phyloP scores from a whole-genome alignment of 2,113 vertebrate genomes.

The Larimichthys crocea region DNA sequence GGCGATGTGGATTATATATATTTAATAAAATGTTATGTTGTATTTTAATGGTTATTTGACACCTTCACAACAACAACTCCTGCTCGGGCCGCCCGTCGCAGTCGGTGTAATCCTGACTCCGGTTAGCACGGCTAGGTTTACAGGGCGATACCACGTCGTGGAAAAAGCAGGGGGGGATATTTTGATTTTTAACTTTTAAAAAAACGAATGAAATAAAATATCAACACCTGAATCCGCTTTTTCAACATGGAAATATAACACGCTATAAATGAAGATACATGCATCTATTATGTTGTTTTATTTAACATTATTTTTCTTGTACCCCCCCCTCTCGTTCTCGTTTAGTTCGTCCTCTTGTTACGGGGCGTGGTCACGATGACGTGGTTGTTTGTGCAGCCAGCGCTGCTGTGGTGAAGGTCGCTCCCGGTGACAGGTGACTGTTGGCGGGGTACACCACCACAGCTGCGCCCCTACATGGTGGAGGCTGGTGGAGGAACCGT shows the following conservation, averaged over 20 bases:
- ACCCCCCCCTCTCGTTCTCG: neutral
- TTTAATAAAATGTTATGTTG: neutral
- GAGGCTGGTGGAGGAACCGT: slow-evolving; percentile 1
- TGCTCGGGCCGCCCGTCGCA: neutral
- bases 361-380: slow-evolving; percentile 55
- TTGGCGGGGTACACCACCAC: neutral
- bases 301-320: rapidly evolving
- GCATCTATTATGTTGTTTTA: neutral
- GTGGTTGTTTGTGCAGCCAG: slow-evolving; percentile 62
- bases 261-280: rapidly evolving
- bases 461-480: slow-evolving; percentile 31
- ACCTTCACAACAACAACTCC: neutral
- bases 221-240: rapidly evolving
- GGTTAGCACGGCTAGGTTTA: slow-evolving; percentile 56
- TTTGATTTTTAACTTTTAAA: rapidly evolving
- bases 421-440: slow-evolving; percentile 57
- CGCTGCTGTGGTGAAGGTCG: slow-evolving; percentile 51
- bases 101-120: slow-evolving; percentile 24
- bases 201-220: neutral
- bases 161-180: rapidly evolving
- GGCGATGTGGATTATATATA: neutral
- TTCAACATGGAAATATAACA: rapidly evolving
- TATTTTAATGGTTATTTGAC: slow-evolving; percentile 26
- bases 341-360: neutral
- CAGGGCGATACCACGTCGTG: slow-evolving; percentile 59